Conservation (phyloP, 2,888 invertebrate species). For the Drosophila fulvimacula region DNA sequence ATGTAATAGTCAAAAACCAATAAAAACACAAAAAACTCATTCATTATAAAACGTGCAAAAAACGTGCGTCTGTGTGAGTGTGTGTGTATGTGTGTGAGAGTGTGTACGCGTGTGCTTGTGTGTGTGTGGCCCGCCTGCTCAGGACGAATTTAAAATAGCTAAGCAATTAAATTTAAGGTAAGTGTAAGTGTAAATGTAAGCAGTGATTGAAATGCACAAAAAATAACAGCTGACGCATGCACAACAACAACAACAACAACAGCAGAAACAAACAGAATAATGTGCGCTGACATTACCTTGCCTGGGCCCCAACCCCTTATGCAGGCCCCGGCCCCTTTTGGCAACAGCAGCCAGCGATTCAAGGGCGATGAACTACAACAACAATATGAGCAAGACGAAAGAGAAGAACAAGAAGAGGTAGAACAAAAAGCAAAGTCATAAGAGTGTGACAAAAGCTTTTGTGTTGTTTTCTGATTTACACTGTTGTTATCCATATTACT, state of each 20-base stretch:
- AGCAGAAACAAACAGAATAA: constrained; percentile 22
- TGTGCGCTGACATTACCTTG: constrained; percentile 54
- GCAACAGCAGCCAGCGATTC: constrained; percentile 57
- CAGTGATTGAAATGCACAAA: constrained; percentile 36
- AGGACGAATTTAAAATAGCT: constrained; percentile 67
- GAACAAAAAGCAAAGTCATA: constrained; percentile 49
- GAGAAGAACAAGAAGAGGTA: constrained; percentile 22
- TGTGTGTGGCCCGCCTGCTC: constrained; percentile 44
- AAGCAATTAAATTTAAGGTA: constrained; percentile 65
- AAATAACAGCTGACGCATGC: constrained; percentile 69
- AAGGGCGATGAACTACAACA: constrained; percentile 75
- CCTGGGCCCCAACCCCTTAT: constrained; percentile 50
- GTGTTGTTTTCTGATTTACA: constrained; percentile 40
- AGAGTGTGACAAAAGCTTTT: constrained; percentile 57
- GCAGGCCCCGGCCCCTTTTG: constrained; percentile 59
- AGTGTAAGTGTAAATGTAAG: constrained; percentile 55
- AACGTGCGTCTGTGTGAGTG: constrained; percentile 58
- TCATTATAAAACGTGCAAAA: constrained; percentile 58
- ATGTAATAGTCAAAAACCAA: constrained; percentile 62
- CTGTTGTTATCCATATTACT: constrained; percentile 29
- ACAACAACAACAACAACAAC: constrained; percentile 30
- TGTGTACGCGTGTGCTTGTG: constrained; percentile 36
- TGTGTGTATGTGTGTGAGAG: constrained; percentile 31
- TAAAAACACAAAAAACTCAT: constrained; percentile 51
- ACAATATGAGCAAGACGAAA: constrained; percentile 37